Evolutionary conservation across 2,888 invertebrate species (phyloP).

Genomic region (Phymatocera aterrima): DNA sequence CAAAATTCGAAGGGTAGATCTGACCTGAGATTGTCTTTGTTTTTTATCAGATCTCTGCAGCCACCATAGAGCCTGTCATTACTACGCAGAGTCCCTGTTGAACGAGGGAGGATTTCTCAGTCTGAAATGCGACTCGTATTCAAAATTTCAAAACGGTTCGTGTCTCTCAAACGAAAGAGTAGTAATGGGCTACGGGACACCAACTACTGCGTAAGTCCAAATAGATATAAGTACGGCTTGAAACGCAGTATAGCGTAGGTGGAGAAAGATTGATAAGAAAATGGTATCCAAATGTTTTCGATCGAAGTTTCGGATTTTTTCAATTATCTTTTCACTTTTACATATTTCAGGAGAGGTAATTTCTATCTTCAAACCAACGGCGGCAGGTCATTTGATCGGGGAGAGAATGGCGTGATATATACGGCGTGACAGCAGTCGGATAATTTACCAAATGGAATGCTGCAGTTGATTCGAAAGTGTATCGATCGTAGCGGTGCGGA

Average conservation of each 20-base stretch:
- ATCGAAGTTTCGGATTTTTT: no score
- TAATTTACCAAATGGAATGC: background rate
- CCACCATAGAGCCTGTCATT: constrained; percentile 76
- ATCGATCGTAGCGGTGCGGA: no score
- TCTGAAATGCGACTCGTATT: constrained; percentile 50
- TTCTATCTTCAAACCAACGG: constrained; percentile 58
- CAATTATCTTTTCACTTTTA: background rate
- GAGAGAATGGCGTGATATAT: background rate
- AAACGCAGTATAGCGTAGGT: no score
- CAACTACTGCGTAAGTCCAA: background rate
- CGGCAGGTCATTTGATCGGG: constrained; percentile 55
- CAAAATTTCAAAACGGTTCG: constrained; percentile 19
- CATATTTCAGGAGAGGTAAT: constrained; percentile 54
- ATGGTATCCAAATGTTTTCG: no score
- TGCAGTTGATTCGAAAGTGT: no score
- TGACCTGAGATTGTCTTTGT: background rate
- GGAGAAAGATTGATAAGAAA: no score
- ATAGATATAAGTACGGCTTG: no score
- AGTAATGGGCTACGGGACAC: constrained; percentile 53
- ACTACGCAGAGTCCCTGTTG: constrained; percentile 74
- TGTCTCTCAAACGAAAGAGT: constrained; percentile 48
- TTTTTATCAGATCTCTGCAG: constrained; percentile 75
- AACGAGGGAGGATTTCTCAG: background rate
- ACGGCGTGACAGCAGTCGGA: background rate
- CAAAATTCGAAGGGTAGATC: no score